Conservation (phyloP, 2,113 vertebrate genomes). For the Butastur rufipennis region DNA sequence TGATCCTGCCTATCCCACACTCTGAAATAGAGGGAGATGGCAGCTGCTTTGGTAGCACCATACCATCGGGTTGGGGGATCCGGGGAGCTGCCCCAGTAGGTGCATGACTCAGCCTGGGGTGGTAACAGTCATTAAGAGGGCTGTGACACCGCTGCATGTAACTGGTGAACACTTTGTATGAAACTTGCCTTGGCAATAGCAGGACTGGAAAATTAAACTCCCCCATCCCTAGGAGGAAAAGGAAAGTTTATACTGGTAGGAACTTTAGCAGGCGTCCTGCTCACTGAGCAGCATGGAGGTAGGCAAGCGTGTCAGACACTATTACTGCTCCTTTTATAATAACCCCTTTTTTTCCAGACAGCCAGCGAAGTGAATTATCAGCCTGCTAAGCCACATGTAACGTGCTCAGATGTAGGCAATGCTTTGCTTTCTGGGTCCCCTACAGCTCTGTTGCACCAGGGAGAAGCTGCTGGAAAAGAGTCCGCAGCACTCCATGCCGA, state of each 20-base stretch:
- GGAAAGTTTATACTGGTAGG: neutral
- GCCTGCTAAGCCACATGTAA: neutral
- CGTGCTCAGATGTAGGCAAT: neutral
- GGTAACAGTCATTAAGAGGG: neutral
- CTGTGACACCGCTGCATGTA: neutral
- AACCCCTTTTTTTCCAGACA: neutral
- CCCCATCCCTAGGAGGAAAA: neutral
- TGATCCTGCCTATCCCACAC: neutral
- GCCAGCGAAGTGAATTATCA: neutral
- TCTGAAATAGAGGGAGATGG: neutral
- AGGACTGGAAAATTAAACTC: neutral
- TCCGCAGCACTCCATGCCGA: neutral
- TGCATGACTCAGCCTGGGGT: neutral
- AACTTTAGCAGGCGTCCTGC: constrained; percentile 15
- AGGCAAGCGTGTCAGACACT: neutral
- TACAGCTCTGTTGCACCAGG: neutral
- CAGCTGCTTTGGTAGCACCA: neutral
- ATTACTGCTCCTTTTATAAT: neutral
- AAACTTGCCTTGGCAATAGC: neutral
- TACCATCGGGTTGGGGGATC: neutral
- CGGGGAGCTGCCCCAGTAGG: neutral
- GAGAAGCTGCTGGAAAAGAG: neutral
- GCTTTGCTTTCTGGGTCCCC: neutral
- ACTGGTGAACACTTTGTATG: neutral
- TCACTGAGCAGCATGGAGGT: neutral